These are phyloP conservation scores for Scaptodrosophila latifasciaeformis DNA, from an alignment of 2,888 invertebrate genomes.

Conservation along the genomic window DNA sequence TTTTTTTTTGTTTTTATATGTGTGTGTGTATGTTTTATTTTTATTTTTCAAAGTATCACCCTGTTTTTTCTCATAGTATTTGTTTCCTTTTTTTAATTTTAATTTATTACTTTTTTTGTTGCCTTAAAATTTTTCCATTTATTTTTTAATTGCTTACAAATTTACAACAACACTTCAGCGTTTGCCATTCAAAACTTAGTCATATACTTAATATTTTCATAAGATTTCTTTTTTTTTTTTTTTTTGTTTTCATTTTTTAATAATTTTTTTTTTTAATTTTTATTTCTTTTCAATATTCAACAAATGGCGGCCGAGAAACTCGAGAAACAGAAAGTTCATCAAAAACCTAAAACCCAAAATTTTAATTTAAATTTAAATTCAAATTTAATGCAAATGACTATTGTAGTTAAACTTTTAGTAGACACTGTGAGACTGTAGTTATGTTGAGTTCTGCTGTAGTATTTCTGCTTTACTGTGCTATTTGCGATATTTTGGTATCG, in stretches of 20 bases:
- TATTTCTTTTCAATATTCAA: conserved; percentile 32
- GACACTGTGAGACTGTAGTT: conserved; percentile 47
- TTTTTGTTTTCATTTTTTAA: conserved; percentile 19
- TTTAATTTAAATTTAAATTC: conserved; percentile 29
- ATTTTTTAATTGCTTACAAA: conserved; percentile 44
- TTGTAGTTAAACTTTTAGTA: conserved; percentile 63
- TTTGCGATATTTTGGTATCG: conserved; percentile 2
- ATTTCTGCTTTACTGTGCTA: conserved; percentile 14
- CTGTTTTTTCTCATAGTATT: conserved; percentile 72
- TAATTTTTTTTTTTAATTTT: conserved; percentile 17
- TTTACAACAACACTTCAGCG: conserved; percentile 59
- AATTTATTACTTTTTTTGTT: conserved; percentile 19
- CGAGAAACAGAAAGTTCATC: conserved; percentile 45
- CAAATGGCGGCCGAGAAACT: conserved; percentile 49
- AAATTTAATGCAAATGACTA: conserved; percentile 53
- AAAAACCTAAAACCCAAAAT: conserved; percentile 41
- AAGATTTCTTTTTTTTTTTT: conserved; percentile 19
- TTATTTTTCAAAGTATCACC: conserved; percentile 72
- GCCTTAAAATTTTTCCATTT: conserved; percentile 22
- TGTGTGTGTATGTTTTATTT: conserved; percentile 61
- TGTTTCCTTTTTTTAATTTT: conserved; percentile 46
- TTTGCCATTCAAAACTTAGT: conserved; percentile 45
- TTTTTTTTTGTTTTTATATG: conserved; percentile 33
- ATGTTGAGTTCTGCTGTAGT: conserved; percentile 45
- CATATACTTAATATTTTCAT: conserved; percentile 38